These are phyloP conservation scores for Diachrysia chrysitis DNA, from an alignment of 2,888 invertebrate genomes.

Conservation along the genomic window DNA sequence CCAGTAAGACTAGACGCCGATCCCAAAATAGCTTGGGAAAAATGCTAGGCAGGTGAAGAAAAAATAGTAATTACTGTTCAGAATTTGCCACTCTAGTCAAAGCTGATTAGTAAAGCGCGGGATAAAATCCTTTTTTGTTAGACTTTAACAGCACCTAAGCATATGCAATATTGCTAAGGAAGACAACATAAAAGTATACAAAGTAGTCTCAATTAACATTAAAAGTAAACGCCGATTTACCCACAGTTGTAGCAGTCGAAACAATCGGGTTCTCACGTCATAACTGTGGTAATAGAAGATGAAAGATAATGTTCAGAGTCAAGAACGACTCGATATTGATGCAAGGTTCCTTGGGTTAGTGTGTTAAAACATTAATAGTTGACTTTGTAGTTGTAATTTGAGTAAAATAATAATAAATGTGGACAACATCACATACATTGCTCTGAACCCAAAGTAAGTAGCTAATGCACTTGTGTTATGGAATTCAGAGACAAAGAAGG, in stretches of 20 bases:
- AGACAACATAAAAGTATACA: constrained; percentile 47
- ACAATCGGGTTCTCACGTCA: constrained; percentile 83
- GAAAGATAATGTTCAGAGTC: constrained; percentile 37
- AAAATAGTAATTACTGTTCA: no score
- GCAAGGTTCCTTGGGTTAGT: constrained; percentile 33
- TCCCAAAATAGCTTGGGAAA: no score
- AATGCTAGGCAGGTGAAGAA: no score
- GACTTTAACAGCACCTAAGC: not conserved
- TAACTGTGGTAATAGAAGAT: constrained; percentile 77
- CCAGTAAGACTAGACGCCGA: no score
- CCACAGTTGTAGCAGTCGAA: constrained; percentile 70
- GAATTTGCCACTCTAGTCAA: no score
- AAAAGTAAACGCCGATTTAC: constrained; percentile 74
- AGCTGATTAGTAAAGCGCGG: no score
- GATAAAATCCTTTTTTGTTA: no score
- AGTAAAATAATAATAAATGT: no score
- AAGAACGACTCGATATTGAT: constrained; percentile 18
- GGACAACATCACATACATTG: no score
- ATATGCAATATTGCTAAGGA: not conserved
- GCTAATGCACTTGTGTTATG: no score
- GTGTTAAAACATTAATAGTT: not conserved
- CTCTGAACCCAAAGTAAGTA: no score
- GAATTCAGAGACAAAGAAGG: no score
- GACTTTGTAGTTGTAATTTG: not conserved
- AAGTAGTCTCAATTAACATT: constrained; percentile 61